These are phyloP conservation scores for Clepsis dumicolana DNA, from an alignment of 2,888 invertebrate genomes.

Conservation along the genomic window DNA sequence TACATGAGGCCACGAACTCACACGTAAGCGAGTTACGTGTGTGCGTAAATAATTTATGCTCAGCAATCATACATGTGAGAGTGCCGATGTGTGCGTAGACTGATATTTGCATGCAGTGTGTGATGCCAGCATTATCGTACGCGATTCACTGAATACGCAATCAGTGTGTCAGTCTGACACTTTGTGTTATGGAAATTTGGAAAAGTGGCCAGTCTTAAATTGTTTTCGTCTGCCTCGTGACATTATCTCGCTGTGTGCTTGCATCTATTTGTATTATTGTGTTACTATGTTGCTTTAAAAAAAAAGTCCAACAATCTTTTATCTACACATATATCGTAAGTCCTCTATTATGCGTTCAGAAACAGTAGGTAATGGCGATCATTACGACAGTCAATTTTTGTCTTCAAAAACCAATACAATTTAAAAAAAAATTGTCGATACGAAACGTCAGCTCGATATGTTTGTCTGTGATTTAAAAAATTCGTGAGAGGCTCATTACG, in stretches of 20 bases:
- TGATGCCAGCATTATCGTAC: slow-evolving; percentile 65
- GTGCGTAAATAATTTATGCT: slow-evolving; percentile 48
- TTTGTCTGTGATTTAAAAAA: no score
- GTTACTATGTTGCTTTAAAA: no score
- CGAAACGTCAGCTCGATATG: no score
- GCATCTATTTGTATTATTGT: background rate
- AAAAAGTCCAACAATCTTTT: no score
- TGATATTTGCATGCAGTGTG: slow-evolving; percentile 69
- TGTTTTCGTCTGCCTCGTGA: slow-evolving; percentile 16
- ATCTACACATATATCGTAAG: no score
- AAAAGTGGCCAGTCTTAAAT: slow-evolving; percentile 32
- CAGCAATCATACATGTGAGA: slow-evolving; percentile 42
- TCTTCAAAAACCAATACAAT: no score
- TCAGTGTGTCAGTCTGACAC: slow-evolving; percentile 71
- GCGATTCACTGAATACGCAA: slow-evolving; percentile 65
- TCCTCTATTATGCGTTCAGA: no score
- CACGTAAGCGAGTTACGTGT: slow-evolving; percentile 53
- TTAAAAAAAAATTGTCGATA: no score
- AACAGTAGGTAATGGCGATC: no score
- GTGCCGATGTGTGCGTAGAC: slow-evolving; percentile 55
- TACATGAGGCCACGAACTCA: slow-evolving; percentile 64
- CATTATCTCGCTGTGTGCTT: background rate
- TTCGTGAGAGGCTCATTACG: no score
- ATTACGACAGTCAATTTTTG: no score
- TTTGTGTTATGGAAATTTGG: slow-evolving; percentile 37